Evolutionary conservation across 2,797 vertebrate genomes (phyloP), one percentile per base, ranked within the genome.

Genomic region (Ptychobarbus kaznakovi): DNA sequence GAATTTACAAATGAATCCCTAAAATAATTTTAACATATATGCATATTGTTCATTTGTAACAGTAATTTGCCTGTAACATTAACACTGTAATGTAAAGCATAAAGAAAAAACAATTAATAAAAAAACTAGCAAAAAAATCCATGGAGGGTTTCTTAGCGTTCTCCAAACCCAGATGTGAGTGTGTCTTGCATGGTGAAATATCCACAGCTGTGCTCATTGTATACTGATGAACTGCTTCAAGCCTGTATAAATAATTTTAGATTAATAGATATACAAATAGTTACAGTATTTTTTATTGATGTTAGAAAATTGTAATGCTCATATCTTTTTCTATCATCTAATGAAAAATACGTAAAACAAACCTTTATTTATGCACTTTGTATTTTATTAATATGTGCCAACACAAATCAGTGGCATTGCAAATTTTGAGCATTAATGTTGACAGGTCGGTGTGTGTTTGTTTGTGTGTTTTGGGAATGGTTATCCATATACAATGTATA

Each of bases 151-250:
- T 35, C 68, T 40, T 70, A 22, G n/a, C 22, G 3, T 49, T 38
- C 42, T 65, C 58, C 58, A 83, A 25, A 65, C 70, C 28, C 28
- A 82, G 20, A 65, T 32, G 3, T 12, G 8, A 73, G 7, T 25
- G 56, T 63, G 53, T 58, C 25, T 32, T 35, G 58, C 72, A 38
- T 75, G 42, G 56, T 51, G 81, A 65, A 63, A 53, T 51, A 83
- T 38, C 42, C 81, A 68, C 65, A 83, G 72, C 72, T 83, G 72
- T 83, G 58, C 61, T 76, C 13, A 74, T 25, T 61, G 25, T 61
- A 46, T 82, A 51, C 11, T 82, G 40, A 73, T 74, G 70, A 74
- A 63, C 56, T 74, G 58, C n/a, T 44, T 18, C 75, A 44, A 46
- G 58, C 61, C 8, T 63, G 38, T 46, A 42, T 8, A 56, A 82